Base-by-base conservation (phyloP, 2,888 invertebrate species). In the Pristionchus exspectatus region DNA sequence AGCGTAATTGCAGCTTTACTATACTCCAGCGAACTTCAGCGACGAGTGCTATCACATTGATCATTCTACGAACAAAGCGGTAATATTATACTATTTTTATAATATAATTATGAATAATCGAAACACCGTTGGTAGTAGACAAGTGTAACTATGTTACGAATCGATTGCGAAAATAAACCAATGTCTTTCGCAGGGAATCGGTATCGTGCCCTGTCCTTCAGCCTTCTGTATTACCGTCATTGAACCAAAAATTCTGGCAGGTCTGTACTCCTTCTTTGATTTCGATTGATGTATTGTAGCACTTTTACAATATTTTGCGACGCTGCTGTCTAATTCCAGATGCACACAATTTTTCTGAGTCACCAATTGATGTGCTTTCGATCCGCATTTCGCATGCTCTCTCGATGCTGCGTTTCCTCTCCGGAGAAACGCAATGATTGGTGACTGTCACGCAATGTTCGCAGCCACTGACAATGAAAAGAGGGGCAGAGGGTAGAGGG, bases 171-270 rank as follows among this genome's bases (percentile, higher is more conserved):
- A 59, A 21, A 9, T 59, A 18, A 59, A 18, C 38, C 38, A 38
- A 50, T 50, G 44, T 50, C 12, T 24, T 59, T 59, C 18, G 7
- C 88, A 90, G 59, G 90, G 91, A 30, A 94, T 94, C 54, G 94
- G 94, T 7, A 91, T 92, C 85, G 92, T 91, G 74, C 94, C 94
- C 4, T 95, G 95, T 66, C 91, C 92, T 77, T 92, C 94, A 81
- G 94, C 95, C 21, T 90, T 93, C 91, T 95, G 95, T 90, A 92
- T 94, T n/a, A 94, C 94, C 2, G 93, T 94, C 10, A 93, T 94
- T 33, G 94, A 94, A 86, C 94, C 94, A 18, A 91, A 93, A 85
- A 93, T 94, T 38, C 90, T 93, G 56, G 94, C 94, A 87, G 94
- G 94, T 94, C 27, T 88, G 90, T 89, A 38, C 38, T 27, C 56